These are phyloP conservation scores for Ischnus inquisitorius DNA, from an alignment of 2,888 invertebrate species.

Conservation along the genomic window DNA sequence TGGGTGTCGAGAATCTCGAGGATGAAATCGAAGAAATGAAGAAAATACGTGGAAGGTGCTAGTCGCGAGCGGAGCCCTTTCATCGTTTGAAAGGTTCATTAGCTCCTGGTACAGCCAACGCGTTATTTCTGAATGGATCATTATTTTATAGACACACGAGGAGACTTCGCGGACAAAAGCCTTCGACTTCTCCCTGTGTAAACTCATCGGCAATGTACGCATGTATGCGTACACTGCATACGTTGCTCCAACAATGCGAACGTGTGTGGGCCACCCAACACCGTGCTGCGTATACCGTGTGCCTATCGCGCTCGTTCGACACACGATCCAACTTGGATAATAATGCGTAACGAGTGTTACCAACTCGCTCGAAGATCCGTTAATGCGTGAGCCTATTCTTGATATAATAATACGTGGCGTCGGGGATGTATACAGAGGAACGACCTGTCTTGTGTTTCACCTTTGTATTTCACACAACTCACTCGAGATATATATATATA, in stretches of 20 bases:
- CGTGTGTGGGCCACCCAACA: conserved; percentile 48
- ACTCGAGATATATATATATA: conserved; percentile 16
- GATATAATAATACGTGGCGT: not conserved
- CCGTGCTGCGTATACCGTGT: not conserved
- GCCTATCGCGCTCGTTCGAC: conserved; percentile 37
- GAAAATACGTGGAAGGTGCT: conserved; percentile 37
- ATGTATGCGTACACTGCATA: conserved; percentile 3
- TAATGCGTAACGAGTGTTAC: conserved; percentile 53
- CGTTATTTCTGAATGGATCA: conserved; percentile 64
- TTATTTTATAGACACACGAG: conserved; percentile 67
- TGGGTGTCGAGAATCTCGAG: not conserved
- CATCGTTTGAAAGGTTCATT: conserved; percentile 75
- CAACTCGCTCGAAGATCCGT: conserved; percentile 14
- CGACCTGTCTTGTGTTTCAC: conserved; percentile 26
- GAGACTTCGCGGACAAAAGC: conserved; percentile 43
- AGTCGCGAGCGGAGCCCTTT: conserved; percentile 58
- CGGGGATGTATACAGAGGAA: conserved; percentile 31
- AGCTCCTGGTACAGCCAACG: conserved; percentile 54
- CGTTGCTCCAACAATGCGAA: conserved; percentile 30
- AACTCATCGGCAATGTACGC: not conserved
- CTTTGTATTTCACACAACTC: conserved; percentile 25
- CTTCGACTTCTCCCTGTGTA: not conserved
- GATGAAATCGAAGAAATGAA: not conserved
- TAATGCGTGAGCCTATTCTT: conserved; percentile 45
- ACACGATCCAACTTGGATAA: conserved; percentile 41